Conservation (phyloP, 2,797 vertebrate genomes). For the Lagocephalus sceleratus region DNA sequence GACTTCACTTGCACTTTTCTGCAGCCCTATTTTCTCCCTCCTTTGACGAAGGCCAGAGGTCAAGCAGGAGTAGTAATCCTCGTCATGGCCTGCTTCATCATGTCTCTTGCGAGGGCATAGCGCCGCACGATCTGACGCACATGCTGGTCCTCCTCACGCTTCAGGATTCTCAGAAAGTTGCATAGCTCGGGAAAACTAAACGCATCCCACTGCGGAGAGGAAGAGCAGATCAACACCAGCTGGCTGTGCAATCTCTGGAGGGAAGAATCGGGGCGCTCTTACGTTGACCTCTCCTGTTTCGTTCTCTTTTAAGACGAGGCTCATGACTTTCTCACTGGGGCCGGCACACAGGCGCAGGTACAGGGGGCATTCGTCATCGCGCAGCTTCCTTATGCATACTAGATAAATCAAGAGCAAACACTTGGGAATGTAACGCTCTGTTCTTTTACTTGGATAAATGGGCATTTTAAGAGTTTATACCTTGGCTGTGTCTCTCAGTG, state of each 20-base stretch:
- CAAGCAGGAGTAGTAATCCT: constrained; percentile 80
- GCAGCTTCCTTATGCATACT: constrained; percentile 88
- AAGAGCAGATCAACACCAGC: constrained; percentile 4
- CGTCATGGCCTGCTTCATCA: constrained; percentile 83
- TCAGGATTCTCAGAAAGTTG: constrained; percentile 92
- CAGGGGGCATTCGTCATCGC: constrained; percentile 85
- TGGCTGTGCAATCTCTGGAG: no score
- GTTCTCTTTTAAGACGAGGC: constrained; percentile 92
- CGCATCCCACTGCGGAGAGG: constrained; percentile 86
- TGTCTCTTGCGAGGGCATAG: constrained; percentile 84
- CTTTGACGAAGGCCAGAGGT: constrained; percentile 31
- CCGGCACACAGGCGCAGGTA: constrained; percentile 86
- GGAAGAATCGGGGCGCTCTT: constrained; percentile 49
- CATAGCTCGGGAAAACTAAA: constrained; percentile 92
- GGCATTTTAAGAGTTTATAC: constrained; percentile 58
- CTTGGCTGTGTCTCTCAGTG: constrained; percentile 85
- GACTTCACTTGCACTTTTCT: no score
- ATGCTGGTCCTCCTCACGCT: constrained; percentile 92
- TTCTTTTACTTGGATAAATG: not conserved
- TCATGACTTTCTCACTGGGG: constrained; percentile 86
- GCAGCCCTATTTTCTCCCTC: no score
- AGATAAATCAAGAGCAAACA: not conserved
- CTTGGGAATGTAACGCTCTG: not conserved
- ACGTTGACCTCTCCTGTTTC: constrained; percentile 94
- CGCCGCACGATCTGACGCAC: constrained; percentile 87